Evolutionary conservation across 2,113 vertebrate species (phyloP), one percentile per base, ranked within the genome.

Genomic region (Indicator maculatus): DNA sequence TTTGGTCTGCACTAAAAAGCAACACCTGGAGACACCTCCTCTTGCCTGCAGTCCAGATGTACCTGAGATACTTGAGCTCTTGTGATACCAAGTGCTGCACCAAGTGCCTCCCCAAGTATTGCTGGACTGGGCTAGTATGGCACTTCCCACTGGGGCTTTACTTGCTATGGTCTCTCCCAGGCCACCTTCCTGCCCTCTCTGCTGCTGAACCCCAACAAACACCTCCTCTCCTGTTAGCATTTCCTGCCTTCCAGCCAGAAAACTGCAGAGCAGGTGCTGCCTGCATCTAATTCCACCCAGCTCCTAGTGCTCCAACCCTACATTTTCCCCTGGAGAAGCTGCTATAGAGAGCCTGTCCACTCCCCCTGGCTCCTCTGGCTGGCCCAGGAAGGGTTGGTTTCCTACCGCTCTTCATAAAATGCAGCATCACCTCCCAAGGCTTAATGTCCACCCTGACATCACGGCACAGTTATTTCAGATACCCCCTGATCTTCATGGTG

Each of bases 101-200:
- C 44, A 24, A 52, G 30, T 1, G 1, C 30, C 36, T 75, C 26
- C 21, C 74, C 69, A 89, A 21, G 38, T 71, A 55, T 17, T 83
- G 47, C 44, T 65, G 19, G 3, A 38, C 39, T 5, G 55, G 17
- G 19, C 38, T 56, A 31, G 13, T 10, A 30, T 8, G 13, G 58
- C 31, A n/a, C 16, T 36, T 56, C 20, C 8, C 36, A 47, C 28
- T 1, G 3, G 17, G 31, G 5, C 28, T 17, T 71, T 80, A n/a
- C 53, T 78, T 3, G 1, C 18, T 80, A 3, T 28, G 0, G 0
- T 50, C 24, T 78, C 52, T 20, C n/a, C 12, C 1, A 1, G 28
- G 12, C 6, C 41, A 16, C 7, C 2, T 27, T 11, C 1, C 27
- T 8, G 4, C 30, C 11, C 55, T 72, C 10, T 39, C 52, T 84